phyloP scores from a whole-genome alignment of 2,113 vertebrate species.

The Psittacara wagleri region DNA sequence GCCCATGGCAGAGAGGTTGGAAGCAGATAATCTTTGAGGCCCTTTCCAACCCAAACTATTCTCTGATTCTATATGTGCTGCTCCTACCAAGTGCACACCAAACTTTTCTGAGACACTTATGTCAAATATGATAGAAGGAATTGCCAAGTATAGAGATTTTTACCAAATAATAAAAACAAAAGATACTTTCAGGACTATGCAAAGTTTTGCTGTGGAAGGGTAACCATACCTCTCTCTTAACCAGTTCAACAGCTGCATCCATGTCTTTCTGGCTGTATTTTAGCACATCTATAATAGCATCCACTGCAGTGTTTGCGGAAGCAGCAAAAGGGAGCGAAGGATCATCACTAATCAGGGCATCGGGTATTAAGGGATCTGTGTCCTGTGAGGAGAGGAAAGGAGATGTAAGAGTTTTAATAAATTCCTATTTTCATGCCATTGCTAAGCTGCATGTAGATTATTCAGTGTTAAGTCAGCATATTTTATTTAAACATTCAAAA shows the following conservation, averaged over 20 bases:
- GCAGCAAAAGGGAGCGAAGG: constrained; percentile 17
- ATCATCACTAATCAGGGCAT: background rate
- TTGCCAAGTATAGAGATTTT: background rate
- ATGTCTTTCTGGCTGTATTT: constrained; percentile 92
- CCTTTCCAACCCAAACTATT: background rate
- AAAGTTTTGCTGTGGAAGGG: background rate
- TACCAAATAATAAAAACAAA: background rate
- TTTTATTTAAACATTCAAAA: background rate
- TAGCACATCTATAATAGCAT: constrained; percentile 85
- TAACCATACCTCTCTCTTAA: constrained; percentile 68
- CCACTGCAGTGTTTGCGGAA: constrained; percentile 57
- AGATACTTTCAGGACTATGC: background rate
- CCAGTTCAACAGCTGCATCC: constrained; percentile 81
- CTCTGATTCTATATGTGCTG: background rate
- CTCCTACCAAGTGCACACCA: background rate
- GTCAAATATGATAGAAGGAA: background rate
- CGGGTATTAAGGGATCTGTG: background rate
- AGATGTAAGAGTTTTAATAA: background rate
- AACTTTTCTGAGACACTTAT: background rate
- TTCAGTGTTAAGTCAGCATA: background rate
- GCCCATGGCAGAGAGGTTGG: background rate
- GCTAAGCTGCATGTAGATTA: background rate
- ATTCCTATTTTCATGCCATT: background rate
- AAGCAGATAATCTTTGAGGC: background rate
- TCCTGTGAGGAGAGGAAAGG: background rate